These are phyloP conservation scores for Ctenopoma multispine DNA, from an alignment of 2,797 vertebrate species.

Conservation along the genomic window DNA sequence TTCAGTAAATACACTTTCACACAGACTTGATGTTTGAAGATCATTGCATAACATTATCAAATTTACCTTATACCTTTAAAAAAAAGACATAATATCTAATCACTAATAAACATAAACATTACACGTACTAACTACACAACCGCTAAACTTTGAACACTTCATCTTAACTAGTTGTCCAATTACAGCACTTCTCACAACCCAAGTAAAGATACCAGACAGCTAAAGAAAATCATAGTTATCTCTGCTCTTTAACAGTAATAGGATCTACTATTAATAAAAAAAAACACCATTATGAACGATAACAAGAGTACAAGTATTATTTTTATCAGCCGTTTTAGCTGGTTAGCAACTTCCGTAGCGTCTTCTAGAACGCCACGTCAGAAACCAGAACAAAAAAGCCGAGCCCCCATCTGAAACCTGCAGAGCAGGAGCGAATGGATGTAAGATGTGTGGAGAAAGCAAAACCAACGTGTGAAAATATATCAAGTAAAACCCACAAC, in stretches of 20 bases:
- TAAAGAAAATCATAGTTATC: background rate
- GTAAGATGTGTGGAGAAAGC: background rate
- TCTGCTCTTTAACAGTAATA: background rate
- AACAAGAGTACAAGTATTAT: background rate
- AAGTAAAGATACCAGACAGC: background rate
- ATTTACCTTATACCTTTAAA: background rate
- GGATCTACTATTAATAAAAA: background rate
- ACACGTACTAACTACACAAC: background rate
- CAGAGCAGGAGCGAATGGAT: slow-evolving; percentile 14
- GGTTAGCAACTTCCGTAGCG: slow-evolving; percentile 69
- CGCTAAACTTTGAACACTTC: slow-evolving; percentile 6
- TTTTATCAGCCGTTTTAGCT: background rate
- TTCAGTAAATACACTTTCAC: no score
- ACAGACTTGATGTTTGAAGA: no score
- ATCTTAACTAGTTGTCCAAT: background rate
- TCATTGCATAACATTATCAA: no score
- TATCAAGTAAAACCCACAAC: background rate
- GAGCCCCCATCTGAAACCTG: slow-evolving; percentile 36
- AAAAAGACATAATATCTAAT: background rate
- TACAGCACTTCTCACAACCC: background rate
- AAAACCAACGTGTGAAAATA: background rate
- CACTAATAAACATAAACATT: background rate
- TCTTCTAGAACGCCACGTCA: slow-evolving; percentile 81
- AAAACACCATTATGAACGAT: background rate
- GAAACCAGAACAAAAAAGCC: slow-evolving; percentile 70